Evolutionary conservation across 2,797 vertebrate genomes (phyloP).

Genomic region (Pterois miles): DNA sequence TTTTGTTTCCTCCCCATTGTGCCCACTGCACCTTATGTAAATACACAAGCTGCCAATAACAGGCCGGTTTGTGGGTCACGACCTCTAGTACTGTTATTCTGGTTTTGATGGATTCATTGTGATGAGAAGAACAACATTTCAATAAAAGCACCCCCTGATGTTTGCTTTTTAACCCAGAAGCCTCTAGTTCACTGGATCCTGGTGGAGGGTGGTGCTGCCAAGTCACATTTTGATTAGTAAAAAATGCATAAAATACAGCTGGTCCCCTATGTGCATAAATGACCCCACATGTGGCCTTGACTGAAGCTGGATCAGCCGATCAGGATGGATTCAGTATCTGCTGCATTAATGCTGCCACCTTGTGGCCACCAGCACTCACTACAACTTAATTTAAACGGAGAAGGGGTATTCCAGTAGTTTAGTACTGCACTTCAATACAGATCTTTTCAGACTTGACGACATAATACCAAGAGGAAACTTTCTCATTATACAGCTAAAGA

Average conservation of each 20-base stretch:
- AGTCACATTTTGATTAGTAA: neutral
- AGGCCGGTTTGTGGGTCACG: neutral
- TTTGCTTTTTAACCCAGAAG: neutral
- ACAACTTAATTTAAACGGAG: neutral
- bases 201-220: neutral
- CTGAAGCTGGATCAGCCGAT: neutral
- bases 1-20: slow-evolving; percentile 19
- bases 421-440: neutral
- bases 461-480: too few species aligned
- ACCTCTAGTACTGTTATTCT: neutral
- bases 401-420: neutral
- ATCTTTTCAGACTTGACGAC: too few species aligned
- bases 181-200: neutral
- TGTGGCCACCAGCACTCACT: slow-evolving; percentile 24
- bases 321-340: neutral
- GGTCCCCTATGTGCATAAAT: neutral
- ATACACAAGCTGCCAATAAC: slow-evolving; percentile 12
- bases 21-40: slow-evolving; percentile 12
- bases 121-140: slow-evolving; percentile 11
- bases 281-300: neutral
- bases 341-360: slow-evolving; percentile 46
- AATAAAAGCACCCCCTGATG: neutral
- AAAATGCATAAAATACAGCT: neutral
- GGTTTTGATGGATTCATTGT: neutral
- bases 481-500: too few species aligned